Evolutionary conservation across 2,888 invertebrate species (phyloP).

Genomic region (Mimachlamys varia): DNA sequence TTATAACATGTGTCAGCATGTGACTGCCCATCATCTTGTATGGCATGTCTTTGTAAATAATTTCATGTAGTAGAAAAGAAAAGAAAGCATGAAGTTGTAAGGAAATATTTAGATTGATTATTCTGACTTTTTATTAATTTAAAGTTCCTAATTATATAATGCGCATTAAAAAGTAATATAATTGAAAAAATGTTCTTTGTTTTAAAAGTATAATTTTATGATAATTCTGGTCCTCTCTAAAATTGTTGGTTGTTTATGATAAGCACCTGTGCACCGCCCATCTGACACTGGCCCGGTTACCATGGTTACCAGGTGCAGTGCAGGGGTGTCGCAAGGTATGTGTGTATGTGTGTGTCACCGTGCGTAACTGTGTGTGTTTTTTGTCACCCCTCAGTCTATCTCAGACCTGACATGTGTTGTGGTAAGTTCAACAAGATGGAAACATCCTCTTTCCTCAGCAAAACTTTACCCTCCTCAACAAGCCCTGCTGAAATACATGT

Average conservation of each 20-base stretch:
- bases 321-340: background rate
- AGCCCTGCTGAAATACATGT: background rate
- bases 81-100: no score
- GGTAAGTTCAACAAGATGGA: background rate
- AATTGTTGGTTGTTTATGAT: background rate
- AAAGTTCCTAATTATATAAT: no score
- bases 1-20: no score
- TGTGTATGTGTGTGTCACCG: constrained; percentile 36
- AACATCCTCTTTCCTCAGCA: constrained; percentile 31
- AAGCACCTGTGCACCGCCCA: background rate
- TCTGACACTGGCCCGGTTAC: background rate
- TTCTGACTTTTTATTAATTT: no score
- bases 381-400: constrained; percentile 31
- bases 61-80: no score
- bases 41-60: no score
- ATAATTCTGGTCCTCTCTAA: no score
- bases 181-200: no score
- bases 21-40: no score
- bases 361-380: constrained; percentile 43
- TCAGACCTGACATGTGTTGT: constrained; percentile 34
- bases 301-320: background rate
- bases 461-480: background rate
- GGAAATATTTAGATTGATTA: no score
- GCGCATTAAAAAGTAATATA: no score
- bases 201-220: background rate